Evolutionary conservation across 2,113 vertebrate species (phyloP), one percentile per base, ranked within the genome.

Genomic region (Arenaria interpres): DNA sequence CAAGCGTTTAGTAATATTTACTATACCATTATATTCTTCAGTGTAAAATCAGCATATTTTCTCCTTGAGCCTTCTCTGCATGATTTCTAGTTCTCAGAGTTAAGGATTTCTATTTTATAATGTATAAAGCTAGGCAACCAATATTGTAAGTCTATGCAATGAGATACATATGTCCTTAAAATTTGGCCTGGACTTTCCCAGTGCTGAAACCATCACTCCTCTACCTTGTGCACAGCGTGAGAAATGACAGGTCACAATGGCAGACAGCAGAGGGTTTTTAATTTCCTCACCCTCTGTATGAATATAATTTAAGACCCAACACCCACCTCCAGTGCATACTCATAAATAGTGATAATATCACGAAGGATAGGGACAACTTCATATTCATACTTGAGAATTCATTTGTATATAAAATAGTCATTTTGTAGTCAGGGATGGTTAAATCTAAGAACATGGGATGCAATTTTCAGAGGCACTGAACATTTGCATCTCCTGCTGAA

Each of bases 401-500:
- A 96, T 97, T 86, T 93, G 84, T 92, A 50, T 96, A 95, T 83
- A 82, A 91, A 97, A 88, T 32, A 92, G 67, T 32, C 17, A 83
- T 95, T 96, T 77, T n/a, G 45, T 45, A 97, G 84, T 91, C 92
- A 94, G 87, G 62, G 84, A 79, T 90, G 86, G 85, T 84, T 96
- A 92, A 84, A 93, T 63, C 68, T 72, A 88, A 88, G 93, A 94
- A 94, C 86, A 80, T 16, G 50, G 86, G 81, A 89, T 93, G 74
- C 63, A 89, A 71, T 97, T 95, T 96, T 87, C 91, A 89, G 86
- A 88, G 92, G 81, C 67, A 54, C 57, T n/a, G 92, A 94, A 89
- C 28, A 91, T 93, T 91, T 95, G 77, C 90, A 92, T 93, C 83
- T 68, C 57, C 82, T 78, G 39, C 73, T 81, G 86, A 91, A 97